Base-by-base conservation (phyloP, 2,113 vertebrate species). In the Phylloscopus whistleri region DNA sequence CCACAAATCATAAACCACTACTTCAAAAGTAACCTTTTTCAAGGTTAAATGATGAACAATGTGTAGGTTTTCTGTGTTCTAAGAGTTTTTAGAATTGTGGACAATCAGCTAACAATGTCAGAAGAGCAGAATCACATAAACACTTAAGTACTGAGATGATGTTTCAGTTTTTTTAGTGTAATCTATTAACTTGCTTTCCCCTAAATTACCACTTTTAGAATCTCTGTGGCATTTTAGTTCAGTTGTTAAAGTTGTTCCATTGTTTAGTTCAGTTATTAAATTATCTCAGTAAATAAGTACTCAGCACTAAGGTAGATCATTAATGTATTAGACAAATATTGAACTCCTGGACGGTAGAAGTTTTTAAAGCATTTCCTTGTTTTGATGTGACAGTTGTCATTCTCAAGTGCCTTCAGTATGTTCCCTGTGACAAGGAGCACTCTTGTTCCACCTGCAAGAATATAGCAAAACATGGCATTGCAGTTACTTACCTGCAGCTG, bases 281-380 rank as follows among this genome's bases (percentile, higher is more conserved):
- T 56, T 59, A 16, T 43, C 22, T 60, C 53, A 8, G 18, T 67
- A 44, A 52, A 37, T 37, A 81, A 59, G 28, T 56, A 31, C 23
- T 17, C 1, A 3, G 10, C 22, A 76, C 19, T 46, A 69, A 35
- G 26, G 30, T 43, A 8, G 60, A 18, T 56, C 0, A 0, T 23
- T 68, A 39, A 11, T 53, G 8, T 44, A 18, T 62, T 59, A 72
- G 33, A 15, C 8, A 52, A 24, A 48, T 72, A 51, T 1, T 79
- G 30, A 43, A 27, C 16, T 49, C 33, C 35, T 63, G 66, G 10
- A 15, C 49, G 84, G 21, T 24, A 35, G 10, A 59, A 79, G 35
- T 26, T 39, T 30, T 56, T 60, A 4, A 72, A n/a, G 18, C 1
- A 1, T 63, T 30, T 88, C 16, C 10, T 68, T 74, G 27, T 44